Evolutionary conservation across 1,140 invertebrate genomes (phyloP), one percentile per base, ranked within the genome.

Genomic region (Pteromalus puparum): DNA sequence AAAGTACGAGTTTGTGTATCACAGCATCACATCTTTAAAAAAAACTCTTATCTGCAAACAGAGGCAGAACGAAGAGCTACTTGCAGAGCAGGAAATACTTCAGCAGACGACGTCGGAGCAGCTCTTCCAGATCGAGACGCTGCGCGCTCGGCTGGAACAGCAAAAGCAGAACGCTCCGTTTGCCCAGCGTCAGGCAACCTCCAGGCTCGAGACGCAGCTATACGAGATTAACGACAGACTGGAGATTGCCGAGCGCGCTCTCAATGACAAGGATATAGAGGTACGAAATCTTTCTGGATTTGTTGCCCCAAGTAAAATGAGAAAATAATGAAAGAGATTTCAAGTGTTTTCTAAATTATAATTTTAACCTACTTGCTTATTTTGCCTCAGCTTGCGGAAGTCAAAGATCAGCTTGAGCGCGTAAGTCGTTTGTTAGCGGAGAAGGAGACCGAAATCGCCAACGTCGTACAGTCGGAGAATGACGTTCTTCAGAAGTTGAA

Each of bases 51-150:
- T 85, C 85, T 76, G 9, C 13, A 24, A 68, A 28, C 53, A 81
- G 75, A 67, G 75, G 68, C 85, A 85, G 65, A 87, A 74, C 85
- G 85, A 86, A 96, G 97, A 97, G 91, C 92, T 97, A 65, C 94
- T 95, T 86, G 95, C 95, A 67, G 97, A 98, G 88, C 95, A 96
- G 28, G 96, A 97, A 87, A 95, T 96, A 42, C 92, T 98, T 72
- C 97, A 97, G 89, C 94, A 96, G 86, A 95, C 96, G 68, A 95
- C 97, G 85, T 96, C 96, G 34, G 96, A 97, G 89, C 96, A 97
- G 90, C 94, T 97, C 81, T 94, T 96, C 81, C 95, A 96, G 88
- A 96, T 97, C 81, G 97, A 97, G 68, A 94, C 95, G 1, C 94
- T 98, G 86, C 95, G 96, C 85, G 96, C 96, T 81, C 94, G 97